These are phyloP conservation scores for Mythimna vitellina DNA, from an alignment of 2,888 invertebrate species.

Conservation along the genomic window DNA sequence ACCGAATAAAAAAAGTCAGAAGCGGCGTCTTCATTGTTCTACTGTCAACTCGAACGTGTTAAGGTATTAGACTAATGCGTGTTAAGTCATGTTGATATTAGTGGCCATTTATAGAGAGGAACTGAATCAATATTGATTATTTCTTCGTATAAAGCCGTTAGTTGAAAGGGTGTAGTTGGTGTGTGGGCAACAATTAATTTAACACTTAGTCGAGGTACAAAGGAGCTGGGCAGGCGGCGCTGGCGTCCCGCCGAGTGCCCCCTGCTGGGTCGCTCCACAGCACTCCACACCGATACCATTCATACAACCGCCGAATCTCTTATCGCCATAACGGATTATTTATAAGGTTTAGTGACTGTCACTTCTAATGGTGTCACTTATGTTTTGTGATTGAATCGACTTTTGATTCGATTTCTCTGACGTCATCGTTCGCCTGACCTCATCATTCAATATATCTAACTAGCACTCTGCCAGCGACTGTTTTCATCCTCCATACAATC, in stretches of 20 bases:
- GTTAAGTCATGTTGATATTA: slow-evolving; percentile 62
- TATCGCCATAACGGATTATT: slow-evolving; percentile 76
- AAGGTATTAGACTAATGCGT: slow-evolving; percentile 69
- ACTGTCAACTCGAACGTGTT: slow-evolving; percentile 78
- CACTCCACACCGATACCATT: slow-evolving; percentile 82
- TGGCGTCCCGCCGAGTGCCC: slow-evolving; percentile 73
- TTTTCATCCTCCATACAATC: too few species aligned
- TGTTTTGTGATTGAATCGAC: slow-evolving; percentile 37
- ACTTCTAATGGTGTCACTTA: slow-evolving; percentile 62
- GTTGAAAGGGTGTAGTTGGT: slow-evolving; percentile 66
- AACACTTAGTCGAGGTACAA: slow-evolving; percentile 79
- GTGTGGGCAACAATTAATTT: slow-evolving; percentile 83
- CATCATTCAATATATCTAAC: neutral
- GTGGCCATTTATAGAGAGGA: slow-evolving; percentile 51
- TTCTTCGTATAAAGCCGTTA: slow-evolving; percentile 56
- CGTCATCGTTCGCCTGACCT: neutral
- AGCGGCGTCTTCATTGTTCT: slow-evolving; percentile 84
- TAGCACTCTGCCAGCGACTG: too few species aligned
- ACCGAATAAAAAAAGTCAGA: slow-evolving; percentile 81
- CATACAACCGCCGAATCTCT: slow-evolving; percentile 74
- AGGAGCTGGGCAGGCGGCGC: slow-evolving; percentile 71
- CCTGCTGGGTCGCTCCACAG: slow-evolving; percentile 60
- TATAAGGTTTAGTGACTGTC: slow-evolving; percentile 74
- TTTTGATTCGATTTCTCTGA: slow-evolving; percentile 19
- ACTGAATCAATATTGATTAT: slow-evolving; percentile 65